Conservation (phyloP, 2,888 invertebrate species). For the Polylopha cassiicola region DNA sequence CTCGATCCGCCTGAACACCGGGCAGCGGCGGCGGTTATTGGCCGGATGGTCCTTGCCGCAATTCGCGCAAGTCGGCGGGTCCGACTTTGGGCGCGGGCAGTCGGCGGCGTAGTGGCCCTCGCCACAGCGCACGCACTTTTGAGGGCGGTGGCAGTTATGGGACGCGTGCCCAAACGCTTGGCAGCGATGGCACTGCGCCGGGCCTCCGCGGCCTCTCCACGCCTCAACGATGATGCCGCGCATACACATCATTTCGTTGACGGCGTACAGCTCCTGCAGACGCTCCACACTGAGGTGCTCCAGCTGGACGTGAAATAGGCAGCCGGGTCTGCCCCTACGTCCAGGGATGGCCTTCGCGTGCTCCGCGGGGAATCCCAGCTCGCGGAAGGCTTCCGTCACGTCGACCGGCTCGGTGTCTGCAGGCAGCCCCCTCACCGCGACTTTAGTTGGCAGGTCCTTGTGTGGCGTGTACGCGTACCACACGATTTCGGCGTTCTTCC, state of each 20-base stretch:
- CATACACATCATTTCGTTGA: not conserved
- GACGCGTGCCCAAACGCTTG: not conserved
- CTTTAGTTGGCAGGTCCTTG: conserved; percentile 21
- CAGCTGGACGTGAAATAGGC: not conserved
- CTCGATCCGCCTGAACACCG: no score
- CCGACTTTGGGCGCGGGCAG: no score
- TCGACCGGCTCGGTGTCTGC: conserved; percentile 20
- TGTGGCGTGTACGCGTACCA: conserved; percentile 27
- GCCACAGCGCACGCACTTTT: no score
- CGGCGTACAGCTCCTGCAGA: not conserved
- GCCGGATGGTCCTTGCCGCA: no score
- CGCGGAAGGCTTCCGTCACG: conserved; percentile 2
- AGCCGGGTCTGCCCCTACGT: not conserved
- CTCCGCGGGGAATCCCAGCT: not conserved
- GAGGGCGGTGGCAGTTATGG: no score
- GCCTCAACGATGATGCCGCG: not conserved
- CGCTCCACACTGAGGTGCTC: no score
- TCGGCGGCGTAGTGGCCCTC: no score
- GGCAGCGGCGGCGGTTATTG: no score
- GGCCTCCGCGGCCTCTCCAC: no score
- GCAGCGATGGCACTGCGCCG: conserved; percentile 1
- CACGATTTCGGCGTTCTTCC: conserved; percentile 1
- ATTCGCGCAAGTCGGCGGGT: no score
- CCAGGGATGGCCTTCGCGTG: not conserved
- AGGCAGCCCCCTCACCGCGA: conserved; percentile 23